Evolutionary conservation across 1,140 invertebrate species (phyloP), one percentile per base, ranked within the genome.

Genomic region (Zeugodacus cucurbitae): DNA sequence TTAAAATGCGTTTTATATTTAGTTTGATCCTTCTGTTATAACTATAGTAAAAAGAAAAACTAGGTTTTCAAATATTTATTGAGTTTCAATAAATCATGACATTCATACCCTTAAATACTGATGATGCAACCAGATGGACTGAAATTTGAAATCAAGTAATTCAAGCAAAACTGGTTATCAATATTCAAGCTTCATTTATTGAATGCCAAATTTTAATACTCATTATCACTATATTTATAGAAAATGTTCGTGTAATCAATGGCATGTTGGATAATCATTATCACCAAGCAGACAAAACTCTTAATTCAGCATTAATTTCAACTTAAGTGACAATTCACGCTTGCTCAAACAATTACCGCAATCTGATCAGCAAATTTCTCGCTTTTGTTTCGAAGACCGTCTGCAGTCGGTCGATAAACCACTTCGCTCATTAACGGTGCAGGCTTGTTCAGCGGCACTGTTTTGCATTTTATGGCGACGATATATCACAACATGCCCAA

Each of bases 391-490:
- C 14, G 11, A 26, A 48, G 41, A 48, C 41, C 74, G 41, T 22
- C n/a, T 14, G 74, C 74, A 48, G 26, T 20, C 8, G 11, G 37
- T 54, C n/a, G 2, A 82, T 41, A 48, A 82, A 82, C 74, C 20
- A 14, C 74, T 82, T 82, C 22, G 41, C 41, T 82, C 74, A 82
- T 82, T 82, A 82, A 82, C 74, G n/a, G 74, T 82, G 11, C 3
- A 3, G 37, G 74, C 20, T n/a, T 74, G 32, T 74, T 37, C 32
- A 74, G 74, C 74, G 34, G 37, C 74, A 82, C 20, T 82, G 37
- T 82, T 82, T 82, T 82, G 74, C 74, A 82, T 82, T 82, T 82
- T 82, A 82, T 48, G 74, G 41, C 41, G 41, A 8, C 41, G 74
- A 82, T 54, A 82, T 54, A 82, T 48, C 74, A 48, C 26, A 82